phyloP scores from a whole-genome alignment of 2,113 vertebrate genomes.

The Calcarius ornatus region DNA sequence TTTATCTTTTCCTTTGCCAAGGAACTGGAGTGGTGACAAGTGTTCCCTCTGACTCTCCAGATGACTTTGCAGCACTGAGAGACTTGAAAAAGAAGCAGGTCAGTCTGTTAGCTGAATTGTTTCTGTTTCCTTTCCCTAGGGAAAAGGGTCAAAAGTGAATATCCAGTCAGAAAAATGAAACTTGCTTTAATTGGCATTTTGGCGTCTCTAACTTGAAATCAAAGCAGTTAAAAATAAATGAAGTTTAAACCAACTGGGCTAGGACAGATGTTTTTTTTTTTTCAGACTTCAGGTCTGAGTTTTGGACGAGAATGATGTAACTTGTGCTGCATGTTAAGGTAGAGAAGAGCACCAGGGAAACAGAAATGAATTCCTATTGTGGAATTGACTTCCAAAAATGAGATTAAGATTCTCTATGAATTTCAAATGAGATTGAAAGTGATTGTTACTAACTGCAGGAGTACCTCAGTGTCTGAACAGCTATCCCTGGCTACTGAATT shows the following conservation, averaged over 20 bases:
- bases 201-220: not conserved
- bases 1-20: conserved; percentile 34
- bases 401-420: not conserved
- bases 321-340: not conserved
- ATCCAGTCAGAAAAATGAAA: not conserved
- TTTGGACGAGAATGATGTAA: not conserved
- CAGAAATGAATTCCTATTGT: not conserved
- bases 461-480: not conserved
- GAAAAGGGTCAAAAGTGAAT: not conserved
- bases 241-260: not conserved
- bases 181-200: not conserved
- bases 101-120: conserved; percentile 3
- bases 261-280: not conserved
- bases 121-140: not conserved
- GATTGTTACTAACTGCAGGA: not conserved
- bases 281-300: not conserved
- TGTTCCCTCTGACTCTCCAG: conserved; percentile 95
- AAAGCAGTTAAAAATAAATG: not conserved
- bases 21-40: conserved; percentile 95
- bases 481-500: not conserved
- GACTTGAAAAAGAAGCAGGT: conserved; percentile 97
- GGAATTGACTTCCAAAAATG: not conserved
- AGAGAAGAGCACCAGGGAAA: not conserved
- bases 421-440: not conserved
- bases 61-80: conserved; percentile 92